phyloP scores from a whole-genome alignment of 2,888 invertebrate genomes.

The Dasypolia templi region DNA sequence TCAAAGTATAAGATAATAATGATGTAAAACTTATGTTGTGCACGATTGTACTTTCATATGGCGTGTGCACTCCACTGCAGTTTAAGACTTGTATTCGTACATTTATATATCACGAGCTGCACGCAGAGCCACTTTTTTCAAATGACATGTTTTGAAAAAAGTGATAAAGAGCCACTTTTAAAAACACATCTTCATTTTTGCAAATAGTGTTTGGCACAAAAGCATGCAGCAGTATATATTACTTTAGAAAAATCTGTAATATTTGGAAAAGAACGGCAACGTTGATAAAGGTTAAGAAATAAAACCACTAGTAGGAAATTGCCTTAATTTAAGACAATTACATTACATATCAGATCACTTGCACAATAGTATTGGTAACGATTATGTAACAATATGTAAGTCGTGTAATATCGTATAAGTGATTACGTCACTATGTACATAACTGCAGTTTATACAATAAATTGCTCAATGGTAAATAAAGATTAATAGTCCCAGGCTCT shows the following conservation, averaged over 20 bases:
- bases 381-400: slow-evolving; percentile 60
- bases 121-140: no score
- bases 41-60: not conserved
- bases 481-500: slow-evolving; percentile 30
- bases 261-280: not conserved
- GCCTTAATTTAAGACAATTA: slow-evolving; percentile 46
- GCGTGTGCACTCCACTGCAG: not conserved
- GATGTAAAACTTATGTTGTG: not conserved
- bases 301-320: not conserved
- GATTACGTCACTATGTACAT: slow-evolving; percentile 49
- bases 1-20: no score
- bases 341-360: slow-evolving; percentile 53
- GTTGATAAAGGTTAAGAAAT: not conserved
- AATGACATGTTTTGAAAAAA: not conserved
- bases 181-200: not conserved
- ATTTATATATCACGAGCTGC: not conserved
- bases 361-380: slow-evolving; percentile 56
- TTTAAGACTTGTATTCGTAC: not conserved
- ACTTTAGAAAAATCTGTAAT: not conserved
- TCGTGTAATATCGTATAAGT: slow-evolving; percentile 52
- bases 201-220: no score
- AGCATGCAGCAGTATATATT: no score
- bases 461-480: slow-evolving; percentile 41
- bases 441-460: slow-evolving; percentile 56
- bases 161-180: not conserved